Evolutionary conservation across 2,888 invertebrate species (phyloP).

Genomic region (Diabrotica balteata): DNA sequence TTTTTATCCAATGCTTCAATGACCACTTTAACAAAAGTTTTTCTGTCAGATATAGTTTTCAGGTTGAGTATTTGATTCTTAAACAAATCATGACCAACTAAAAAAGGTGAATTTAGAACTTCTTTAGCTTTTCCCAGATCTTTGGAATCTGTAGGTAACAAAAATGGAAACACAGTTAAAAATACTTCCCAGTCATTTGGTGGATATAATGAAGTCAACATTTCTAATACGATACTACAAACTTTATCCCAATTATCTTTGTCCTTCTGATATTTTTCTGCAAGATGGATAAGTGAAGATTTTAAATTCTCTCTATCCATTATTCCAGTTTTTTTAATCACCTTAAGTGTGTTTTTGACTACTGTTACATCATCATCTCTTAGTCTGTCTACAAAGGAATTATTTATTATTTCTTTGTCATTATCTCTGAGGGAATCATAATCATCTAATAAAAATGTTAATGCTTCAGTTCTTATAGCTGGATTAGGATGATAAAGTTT

Average conservation of each 20-base stretch:
- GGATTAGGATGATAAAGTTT: conserved; percentile 77
- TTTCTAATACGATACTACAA: conserved; percentile 37
- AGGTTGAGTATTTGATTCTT: conserved; percentile 30
- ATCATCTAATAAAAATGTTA: conserved; percentile 69
- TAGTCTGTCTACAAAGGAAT: conserved; percentile 70
- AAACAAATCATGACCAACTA: conserved; percentile 53
- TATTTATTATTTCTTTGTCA: conserved; percentile 68
- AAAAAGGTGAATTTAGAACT: conserved; percentile 60
- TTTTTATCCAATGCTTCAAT: conserved; percentile 38
- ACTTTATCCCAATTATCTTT: conserved; percentile 59
- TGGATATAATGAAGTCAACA: conserved; percentile 42
- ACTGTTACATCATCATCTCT: conserved; percentile 72
- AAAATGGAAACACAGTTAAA: conserved; percentile 67
- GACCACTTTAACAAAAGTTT: conserved; percentile 41
- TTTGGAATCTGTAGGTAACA: conserved; percentile 65
- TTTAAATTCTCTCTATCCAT: conserved; percentile 54
- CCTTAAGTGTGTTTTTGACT: conserved; percentile 64
- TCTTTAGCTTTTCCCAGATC: conserved; percentile 59
- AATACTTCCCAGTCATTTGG: conserved; percentile 66
- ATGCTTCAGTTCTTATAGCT: conserved; percentile 70
- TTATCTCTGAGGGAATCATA: conserved; percentile 62
- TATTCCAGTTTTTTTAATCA: conserved; percentile 50
- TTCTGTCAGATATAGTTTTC: conserved; percentile 19
- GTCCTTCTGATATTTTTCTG: conserved; percentile 59
- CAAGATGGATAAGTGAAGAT: conserved; percentile 62